Percentiles rank a stretch among this genome's conserved stretches.
Conservation (phyloP, 1,140 invertebrate species). For the Drosophila equinoxialis region DNA sequence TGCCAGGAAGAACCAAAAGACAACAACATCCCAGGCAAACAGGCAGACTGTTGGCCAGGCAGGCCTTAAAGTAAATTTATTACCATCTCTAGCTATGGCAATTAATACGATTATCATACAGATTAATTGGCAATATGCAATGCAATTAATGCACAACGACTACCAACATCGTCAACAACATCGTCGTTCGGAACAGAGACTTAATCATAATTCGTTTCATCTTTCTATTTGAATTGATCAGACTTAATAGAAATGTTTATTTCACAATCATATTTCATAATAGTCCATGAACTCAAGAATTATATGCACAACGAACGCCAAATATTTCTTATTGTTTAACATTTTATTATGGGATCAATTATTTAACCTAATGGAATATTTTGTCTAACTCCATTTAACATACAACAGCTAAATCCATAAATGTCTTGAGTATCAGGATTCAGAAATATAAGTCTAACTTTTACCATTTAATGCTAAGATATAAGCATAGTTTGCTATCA, state of each 20-base stretch:
- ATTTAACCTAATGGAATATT: no score
- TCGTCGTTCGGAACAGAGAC: neutral
- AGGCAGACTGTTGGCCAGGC: neutral
- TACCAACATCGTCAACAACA: neutral
- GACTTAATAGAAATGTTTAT: neutral
- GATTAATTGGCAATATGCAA: slow-evolving; percentile 69
- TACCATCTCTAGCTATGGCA: slow-evolving; percentile 36
- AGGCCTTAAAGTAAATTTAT: slow-evolving; percentile 42
- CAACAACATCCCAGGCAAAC: slow-evolving; percentile 7
- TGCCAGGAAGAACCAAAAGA: slow-evolving; percentile 17
- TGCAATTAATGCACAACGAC: slow-evolving; percentile 61
- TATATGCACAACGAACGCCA: no score
- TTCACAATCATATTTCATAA: neutral
- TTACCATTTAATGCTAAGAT: no score
- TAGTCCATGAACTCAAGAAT: no score
- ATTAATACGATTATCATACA: slow-evolving; percentile 75
- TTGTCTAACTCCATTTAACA: no score
- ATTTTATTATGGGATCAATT: no score
- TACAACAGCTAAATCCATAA: no score
- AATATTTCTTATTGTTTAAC: no score
- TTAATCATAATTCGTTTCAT: slow-evolving; percentile 10
- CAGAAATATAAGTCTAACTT: no score
- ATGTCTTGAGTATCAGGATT: no score
- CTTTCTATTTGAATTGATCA: neutral
- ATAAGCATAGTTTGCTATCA: no score